Conservation (phyloP, 2,888 invertebrate genomes). For the Rhamphomyia laevipes region DNA sequence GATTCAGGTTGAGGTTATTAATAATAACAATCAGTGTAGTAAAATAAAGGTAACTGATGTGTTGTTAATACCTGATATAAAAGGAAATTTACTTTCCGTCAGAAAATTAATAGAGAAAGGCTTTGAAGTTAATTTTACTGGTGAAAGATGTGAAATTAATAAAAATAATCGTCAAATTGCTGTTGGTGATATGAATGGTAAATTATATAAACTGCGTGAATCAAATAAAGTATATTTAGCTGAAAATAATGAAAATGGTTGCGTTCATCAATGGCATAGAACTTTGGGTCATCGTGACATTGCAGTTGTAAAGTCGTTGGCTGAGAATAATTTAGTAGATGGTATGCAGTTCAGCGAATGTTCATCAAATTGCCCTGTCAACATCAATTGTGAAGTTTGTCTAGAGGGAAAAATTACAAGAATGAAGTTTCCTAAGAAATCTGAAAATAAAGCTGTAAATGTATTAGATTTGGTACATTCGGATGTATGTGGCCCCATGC, state of each 20-base stretch:
- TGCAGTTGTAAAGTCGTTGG: constrained; percentile 10
- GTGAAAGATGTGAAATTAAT: background rate
- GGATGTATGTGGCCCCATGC: constrained; percentile 26
- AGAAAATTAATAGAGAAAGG: constrained; percentile 2
- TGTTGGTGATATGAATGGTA: no score
- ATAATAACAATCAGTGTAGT: constrained; percentile 2
- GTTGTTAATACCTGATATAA: constrained; percentile 12
- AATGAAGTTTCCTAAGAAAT: constrained; percentile 18
- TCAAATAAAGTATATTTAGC: no score
- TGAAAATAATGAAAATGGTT: constrained; percentile 9
- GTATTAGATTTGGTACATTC: constrained; percentile 20
- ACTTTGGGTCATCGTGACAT: constrained; percentile 15
- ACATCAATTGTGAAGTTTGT: constrained; percentile 14
- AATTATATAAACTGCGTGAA: no score
- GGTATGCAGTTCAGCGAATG: no score
- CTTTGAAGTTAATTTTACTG: background rate
- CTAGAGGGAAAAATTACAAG: constrained; percentile 19
- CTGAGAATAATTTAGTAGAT: constrained; percentile 4
- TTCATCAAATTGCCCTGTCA: constrained; percentile 12
- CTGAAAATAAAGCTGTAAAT: constrained; percentile 6
- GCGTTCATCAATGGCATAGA: constrained; percentile 16
- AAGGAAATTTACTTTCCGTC: constrained; percentile 11
- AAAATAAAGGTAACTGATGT: constrained; percentile 7
- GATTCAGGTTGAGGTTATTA: constrained; percentile 1
- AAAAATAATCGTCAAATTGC: background rate